These are phyloP conservation scores for Crotalus tigris DNA, from an alignment of 2,113 vertebrate species.

Conservation along the genomic window DNA sequence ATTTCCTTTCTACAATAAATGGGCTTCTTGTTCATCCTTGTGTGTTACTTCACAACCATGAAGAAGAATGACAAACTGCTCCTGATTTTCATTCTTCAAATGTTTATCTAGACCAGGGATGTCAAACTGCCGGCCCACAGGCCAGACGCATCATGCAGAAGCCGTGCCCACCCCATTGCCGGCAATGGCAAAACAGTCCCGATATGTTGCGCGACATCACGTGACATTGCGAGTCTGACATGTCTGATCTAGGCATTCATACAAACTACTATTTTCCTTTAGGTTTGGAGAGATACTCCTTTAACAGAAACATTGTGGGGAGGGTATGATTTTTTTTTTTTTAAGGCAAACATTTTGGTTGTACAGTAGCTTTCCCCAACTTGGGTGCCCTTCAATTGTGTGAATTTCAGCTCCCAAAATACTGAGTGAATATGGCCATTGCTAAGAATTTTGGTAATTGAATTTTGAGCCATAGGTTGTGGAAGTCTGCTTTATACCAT, in stretches of 20 bases:
- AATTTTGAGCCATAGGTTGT: background rate
- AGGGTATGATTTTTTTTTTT: background rate
- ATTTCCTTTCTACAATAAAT: background rate
- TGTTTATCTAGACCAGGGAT: background rate
- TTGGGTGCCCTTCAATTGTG: background rate
- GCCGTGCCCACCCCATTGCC: no score
- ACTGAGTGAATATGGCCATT: background rate
- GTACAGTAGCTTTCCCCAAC: background rate
- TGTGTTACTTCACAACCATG: background rate
- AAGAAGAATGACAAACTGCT: background rate
- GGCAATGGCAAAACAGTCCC: no score
- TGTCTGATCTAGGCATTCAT: background rate
- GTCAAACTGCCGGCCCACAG: no score
- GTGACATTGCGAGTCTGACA: no score
- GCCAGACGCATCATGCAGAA: no score
- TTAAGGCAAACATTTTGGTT: background rate
- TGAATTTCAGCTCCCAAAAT: background rate
- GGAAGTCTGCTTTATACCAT: background rate
- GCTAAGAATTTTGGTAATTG: background rate
- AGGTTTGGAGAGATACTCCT: background rate
- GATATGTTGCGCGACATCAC: no score
- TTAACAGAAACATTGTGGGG: background rate
- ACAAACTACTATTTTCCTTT: background rate
- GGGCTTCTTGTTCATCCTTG: background rate
- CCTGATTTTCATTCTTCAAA: background rate